phyloP scores from a whole-genome alignment of 2,888 invertebrate species.

The Melipona bicolor region DNA sequence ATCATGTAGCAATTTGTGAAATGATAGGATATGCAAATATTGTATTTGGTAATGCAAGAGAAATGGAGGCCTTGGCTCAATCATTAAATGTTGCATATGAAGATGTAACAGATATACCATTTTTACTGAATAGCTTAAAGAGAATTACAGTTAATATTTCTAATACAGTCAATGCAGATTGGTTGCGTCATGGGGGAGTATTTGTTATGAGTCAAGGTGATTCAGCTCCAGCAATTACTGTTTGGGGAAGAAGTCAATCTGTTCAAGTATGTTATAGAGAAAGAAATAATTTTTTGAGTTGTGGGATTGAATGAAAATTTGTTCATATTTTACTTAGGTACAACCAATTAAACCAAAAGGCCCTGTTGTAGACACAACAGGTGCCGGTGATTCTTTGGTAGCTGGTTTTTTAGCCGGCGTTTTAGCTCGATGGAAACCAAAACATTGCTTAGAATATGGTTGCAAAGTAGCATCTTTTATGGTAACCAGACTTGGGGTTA shows the following conservation, averaged over 20 bases:
- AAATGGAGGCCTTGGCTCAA: constrained; percentile 79
- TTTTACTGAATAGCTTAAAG: constrained; percentile 78
- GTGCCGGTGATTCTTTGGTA: constrained; percentile 83
- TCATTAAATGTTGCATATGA: constrained; percentile 76
- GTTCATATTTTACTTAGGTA: constrained; percentile 63
- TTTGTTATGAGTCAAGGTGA: constrained; percentile 81
- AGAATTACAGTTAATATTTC: constrained; percentile 76
- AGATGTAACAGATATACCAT: constrained; percentile 78
- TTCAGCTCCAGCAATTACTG: constrained; percentile 77
- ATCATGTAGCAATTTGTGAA: constrained; percentile 78
- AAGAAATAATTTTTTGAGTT: neutral
- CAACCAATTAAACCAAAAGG: constrained; percentile 72
- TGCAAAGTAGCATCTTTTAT: constrained; percentile 77
- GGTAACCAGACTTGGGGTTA: constrained; percentile 76
- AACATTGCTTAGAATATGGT: constrained; percentile 80
- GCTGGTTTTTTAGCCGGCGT: constrained; percentile 83
- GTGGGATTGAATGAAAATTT: neutral
- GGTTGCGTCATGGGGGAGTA: constrained; percentile 76
- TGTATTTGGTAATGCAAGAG: constrained; percentile 79
- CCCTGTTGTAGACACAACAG: constrained; percentile 81
- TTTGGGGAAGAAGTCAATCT: constrained; percentile 79
- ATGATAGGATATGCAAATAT: constrained; percentile 80
- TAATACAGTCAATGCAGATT: constrained; percentile 72
- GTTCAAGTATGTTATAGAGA: constrained; percentile 74
- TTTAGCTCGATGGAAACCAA: constrained; percentile 76